Evolutionary conservation across 2,797 vertebrate species (phyloP).

Genomic region (Cossypha dichroa): DNA sequence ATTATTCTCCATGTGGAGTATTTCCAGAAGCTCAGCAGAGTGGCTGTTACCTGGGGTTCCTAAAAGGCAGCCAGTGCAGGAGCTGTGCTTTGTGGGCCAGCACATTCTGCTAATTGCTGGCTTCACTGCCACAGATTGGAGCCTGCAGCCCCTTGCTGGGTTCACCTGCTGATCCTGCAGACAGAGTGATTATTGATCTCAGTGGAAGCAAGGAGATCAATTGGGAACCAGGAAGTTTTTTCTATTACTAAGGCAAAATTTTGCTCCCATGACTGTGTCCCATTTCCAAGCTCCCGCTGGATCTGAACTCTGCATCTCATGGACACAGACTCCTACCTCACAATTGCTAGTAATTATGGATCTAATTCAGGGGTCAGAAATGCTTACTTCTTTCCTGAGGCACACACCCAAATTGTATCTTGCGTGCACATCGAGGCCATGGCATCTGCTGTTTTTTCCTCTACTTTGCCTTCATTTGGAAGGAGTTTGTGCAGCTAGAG

Average conservation of each 20-base stretch:
- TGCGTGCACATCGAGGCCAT: fast-evolving
- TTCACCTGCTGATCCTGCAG: constrained; percentile 18
- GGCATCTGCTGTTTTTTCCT: background rate
- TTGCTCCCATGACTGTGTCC: background rate
- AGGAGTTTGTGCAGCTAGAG: background rate
- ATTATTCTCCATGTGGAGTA: background rate
- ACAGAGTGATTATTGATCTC: background rate
- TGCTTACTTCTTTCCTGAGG: background rate
- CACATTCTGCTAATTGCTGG: background rate
- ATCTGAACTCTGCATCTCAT: background rate
- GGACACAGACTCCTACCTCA: background rate
- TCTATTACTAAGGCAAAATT: background rate
- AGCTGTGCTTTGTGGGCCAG: background rate
- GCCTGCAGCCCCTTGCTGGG: background rate
- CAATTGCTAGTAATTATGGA: background rate
- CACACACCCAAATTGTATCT: background rate
- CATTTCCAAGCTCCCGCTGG: too few species aligned
- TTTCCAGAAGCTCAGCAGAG: background rate
- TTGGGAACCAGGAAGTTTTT: background rate
- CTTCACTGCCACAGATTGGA: background rate
- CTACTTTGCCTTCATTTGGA: background rate
- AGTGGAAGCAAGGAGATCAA: background rate
- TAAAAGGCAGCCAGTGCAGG: background rate
- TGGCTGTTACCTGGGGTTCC: background rate
- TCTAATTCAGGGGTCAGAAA: background rate